Evolutionary conservation across 2,113 vertebrate genomes (phyloP).

Genomic region (Lontra canadensis): DNA sequence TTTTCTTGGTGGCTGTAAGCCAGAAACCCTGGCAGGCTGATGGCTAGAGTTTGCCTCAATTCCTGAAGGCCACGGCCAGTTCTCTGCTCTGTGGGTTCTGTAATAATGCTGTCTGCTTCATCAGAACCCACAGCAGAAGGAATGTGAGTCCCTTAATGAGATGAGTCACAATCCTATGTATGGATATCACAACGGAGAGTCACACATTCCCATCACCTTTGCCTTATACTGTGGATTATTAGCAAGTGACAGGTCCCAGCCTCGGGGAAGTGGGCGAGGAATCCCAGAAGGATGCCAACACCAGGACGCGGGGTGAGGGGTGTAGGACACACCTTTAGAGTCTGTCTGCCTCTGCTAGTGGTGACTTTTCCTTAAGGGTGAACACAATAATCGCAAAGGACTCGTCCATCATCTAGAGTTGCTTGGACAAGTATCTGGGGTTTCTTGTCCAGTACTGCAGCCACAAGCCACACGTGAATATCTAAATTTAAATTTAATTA

Average conservation of each 20-base stretch:
- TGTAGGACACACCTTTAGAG: neutral
- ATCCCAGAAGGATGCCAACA: too few species aligned
- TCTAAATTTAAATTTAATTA: neutral
- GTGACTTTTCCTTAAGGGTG: neutral
- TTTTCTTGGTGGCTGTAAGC: too few species aligned
- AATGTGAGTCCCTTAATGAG: too few species aligned
- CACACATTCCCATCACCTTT: too few species aligned
- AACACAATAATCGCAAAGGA: neutral
- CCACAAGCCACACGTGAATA: neutral
- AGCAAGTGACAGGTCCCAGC: neutral
- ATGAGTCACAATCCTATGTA: neutral
- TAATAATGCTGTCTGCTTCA: too few species aligned
- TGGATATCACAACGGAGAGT: too few species aligned
- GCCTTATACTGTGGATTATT: neutral
- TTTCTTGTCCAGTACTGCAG: neutral
- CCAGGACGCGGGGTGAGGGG: too few species aligned
- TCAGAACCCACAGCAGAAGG: too few species aligned
- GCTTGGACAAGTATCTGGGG: neutral
- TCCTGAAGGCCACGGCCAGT: neutral
- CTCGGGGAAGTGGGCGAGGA: neutral
- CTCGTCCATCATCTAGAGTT: too few species aligned
- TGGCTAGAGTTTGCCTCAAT: neutral
- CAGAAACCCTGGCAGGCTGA: neutral
- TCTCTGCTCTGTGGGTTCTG: neutral
- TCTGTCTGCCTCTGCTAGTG: neutral